Conservation (phyloP, 2,113 vertebrate genomes). For the Sclerurus mexicanus region DNA sequence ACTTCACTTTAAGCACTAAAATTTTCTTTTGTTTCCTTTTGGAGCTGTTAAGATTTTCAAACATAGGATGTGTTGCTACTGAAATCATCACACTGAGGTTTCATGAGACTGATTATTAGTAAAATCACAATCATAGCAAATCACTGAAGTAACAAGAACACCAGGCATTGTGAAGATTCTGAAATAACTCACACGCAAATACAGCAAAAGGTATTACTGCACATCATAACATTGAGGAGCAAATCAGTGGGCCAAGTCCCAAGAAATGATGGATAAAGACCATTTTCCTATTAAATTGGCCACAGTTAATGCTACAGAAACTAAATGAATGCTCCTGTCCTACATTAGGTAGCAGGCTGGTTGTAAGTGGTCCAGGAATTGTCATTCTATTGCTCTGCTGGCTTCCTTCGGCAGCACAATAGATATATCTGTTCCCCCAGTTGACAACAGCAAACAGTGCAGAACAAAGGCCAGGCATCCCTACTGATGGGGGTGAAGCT, state of each 20-base stretch:
- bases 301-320: slow-evolving; percentile 25
- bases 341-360: neutral
- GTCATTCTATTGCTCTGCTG: slow-evolving; percentile 1
- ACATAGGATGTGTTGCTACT: neutral
- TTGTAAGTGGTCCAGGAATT: neutral
- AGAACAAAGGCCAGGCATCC: neutral
- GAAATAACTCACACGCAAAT: neutral
- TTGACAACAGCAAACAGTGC: slow-evolving; percentile 29
- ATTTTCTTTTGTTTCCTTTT: neutral
- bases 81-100: neutral
- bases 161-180: neutral
- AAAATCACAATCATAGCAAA: neutral
- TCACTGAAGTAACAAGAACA: neutral
- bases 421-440: neutral
- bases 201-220: neutral
- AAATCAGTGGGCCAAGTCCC: neutral
- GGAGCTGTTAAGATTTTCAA: neutral
- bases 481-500: neutral
- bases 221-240: neutral
- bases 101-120: neutral
- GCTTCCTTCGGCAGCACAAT: neutral
- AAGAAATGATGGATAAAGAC: neutral
- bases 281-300: neutral
- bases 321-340: neutral
- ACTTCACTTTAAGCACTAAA: neutral